Evolutionary conservation across 2,797 vertebrate species (phyloP).

Genomic region (Mus spretus): DNA sequence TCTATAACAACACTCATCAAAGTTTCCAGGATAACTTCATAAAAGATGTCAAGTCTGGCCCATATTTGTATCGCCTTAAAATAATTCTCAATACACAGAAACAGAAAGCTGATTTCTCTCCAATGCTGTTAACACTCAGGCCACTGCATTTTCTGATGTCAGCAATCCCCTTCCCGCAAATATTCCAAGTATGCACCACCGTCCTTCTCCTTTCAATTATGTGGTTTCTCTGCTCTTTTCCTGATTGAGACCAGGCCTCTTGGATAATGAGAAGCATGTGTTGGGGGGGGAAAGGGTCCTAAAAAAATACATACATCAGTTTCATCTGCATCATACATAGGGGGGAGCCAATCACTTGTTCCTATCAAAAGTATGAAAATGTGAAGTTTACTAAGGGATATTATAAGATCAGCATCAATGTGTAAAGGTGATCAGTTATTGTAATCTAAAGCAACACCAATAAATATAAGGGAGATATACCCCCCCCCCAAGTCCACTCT

Average conservation of each 20-base stretch:
- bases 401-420: conserved; percentile 69
- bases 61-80: conserved; percentile 77
- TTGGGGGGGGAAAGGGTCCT: conserved; percentile 85
- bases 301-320: conserved; percentile 85
- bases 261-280: conserved; percentile 91
- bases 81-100: conserved; percentile 77
- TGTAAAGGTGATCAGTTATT: conserved; percentile 47
- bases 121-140: conserved; percentile 85
- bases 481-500: conserved; percentile 5
- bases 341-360: conserved; percentile 85
- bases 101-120: conserved; percentile 79
- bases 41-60: conserved; percentile 77
- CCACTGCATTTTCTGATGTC: conserved; percentile 86
- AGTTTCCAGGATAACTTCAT: conserved; percentile 80
- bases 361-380: conserved; percentile 84
- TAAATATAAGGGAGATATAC: conserved; percentile 2
- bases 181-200: conserved; percentile 89
- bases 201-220: conserved; percentile 89
- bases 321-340: conserved; percentile 86
- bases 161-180: conserved; percentile 90
- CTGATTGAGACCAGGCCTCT: conserved; percentile 91
- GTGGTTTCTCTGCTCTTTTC: conserved; percentile 89
- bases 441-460: conserved; percentile 68
- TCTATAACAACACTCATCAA: conserved; percentile 77
- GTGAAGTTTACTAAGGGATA: conserved; percentile 78